Percentiles rank a stretch among this genome's conserved stretches.
Evolutionary conservation across 2,113 vertebrate genomes (phyloP).

Genomic region (Hemichromis elongatus): DNA sequence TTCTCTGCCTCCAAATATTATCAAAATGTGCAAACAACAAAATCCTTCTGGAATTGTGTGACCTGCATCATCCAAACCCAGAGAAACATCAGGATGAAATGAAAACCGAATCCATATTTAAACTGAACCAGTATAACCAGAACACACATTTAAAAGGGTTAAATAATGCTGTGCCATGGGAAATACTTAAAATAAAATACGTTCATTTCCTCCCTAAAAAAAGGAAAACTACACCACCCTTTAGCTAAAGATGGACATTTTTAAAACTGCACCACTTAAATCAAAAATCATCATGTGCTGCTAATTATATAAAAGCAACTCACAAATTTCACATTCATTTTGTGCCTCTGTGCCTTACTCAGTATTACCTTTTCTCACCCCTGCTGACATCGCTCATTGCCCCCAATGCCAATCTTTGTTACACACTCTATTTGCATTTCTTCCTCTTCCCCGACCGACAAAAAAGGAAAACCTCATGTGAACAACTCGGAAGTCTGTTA

Average conservation of each 20-base stretch:
- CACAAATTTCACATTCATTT: too few relatives aligned
- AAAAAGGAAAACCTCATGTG: rapidly evolving
- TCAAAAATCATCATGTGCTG: too few relatives aligned
- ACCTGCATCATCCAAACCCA: background rate
- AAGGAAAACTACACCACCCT: too few relatives aligned
- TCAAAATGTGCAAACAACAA: rapidly evolving
- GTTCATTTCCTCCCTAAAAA: background rate
- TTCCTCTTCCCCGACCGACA: rapidly evolving
- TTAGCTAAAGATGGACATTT: too few relatives aligned
- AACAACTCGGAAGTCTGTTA: background rate
- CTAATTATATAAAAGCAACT: too few relatives aligned
- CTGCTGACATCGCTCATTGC: too few relatives aligned
- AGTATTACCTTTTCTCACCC: too few relatives aligned
- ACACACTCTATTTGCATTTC: background rate
- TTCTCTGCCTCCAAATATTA: background rate
- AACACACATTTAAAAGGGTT: background rate
- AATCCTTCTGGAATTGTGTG: rapidly evolving
- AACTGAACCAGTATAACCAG: rapidly evolving
- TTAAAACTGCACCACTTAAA: too few relatives aligned
- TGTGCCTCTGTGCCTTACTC: too few relatives aligned
- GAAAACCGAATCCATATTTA: too few relatives aligned
- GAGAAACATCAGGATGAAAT: background rate
- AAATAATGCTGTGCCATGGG: background rate
- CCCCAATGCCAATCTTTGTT: too few relatives aligned
- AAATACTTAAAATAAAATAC: background rate